Evolutionary conservation across 1,140 invertebrate genomes (phyloP).

Genomic region (Drosophila murphyi): DNA sequence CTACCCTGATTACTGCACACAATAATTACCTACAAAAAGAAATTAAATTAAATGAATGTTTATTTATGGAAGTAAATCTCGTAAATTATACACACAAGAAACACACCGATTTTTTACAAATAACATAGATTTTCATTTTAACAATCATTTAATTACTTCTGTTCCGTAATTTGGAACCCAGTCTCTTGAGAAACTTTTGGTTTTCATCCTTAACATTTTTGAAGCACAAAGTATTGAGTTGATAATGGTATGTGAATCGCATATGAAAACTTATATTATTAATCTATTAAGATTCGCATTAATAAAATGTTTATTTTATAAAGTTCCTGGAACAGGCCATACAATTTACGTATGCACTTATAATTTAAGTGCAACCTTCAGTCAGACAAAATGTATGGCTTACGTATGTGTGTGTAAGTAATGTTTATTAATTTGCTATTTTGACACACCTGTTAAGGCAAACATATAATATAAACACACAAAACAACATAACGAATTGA

Average conservation of each 20-base stretch:
- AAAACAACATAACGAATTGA: not conserved
- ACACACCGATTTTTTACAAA: not conserved
- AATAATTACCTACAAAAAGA: slow-evolving; percentile 2
- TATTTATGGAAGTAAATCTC: not conserved
- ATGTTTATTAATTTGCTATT: slow-evolving; percentile 8
- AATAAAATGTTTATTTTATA: not conserved
- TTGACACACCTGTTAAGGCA: slow-evolving; percentile 36
- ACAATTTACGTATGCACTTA: not conserved
- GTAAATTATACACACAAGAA: not conserved
- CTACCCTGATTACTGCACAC: not conserved
- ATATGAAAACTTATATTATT: not conserved
- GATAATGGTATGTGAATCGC: too few relatives aligned
- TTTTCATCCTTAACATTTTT: too few relatives aligned
- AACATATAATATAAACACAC: slow-evolving; percentile 32
- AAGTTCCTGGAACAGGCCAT: not conserved
- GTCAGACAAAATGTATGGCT: slow-evolving; percentile 3
- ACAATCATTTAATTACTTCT: not conserved
- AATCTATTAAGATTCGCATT: too few relatives aligned
- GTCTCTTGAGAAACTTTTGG: not conserved
- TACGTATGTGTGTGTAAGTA: not conserved
- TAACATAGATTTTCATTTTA: not conserved
- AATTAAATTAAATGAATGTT: not conserved
- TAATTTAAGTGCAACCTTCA: not conserved
- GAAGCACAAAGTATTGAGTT: too few relatives aligned
- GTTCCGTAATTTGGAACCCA: not conserved